phyloP scores from a whole-genome alignment of 1,140 invertebrate species.

The Halyomorpha halys region DNA sequence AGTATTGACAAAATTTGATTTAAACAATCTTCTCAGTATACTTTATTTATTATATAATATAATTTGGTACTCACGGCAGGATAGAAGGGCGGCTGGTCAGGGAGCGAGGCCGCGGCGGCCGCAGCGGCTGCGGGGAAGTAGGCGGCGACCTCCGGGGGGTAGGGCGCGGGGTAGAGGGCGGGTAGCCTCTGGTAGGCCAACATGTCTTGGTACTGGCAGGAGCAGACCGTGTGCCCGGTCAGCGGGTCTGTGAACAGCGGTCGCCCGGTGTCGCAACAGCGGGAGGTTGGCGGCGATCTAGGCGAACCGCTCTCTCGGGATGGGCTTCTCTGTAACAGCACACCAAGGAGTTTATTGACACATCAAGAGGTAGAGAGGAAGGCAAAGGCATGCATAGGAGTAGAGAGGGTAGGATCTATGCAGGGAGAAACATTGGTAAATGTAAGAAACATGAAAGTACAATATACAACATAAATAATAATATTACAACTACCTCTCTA shows the following conservation, averaged over 20 bases:
- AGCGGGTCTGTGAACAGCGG: constrained; percentile 85
- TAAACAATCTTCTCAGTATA: too few relatives aligned
- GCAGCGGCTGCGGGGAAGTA: constrained; percentile 59
- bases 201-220: constrained; percentile 58
- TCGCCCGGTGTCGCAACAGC: constrained; percentile 84
- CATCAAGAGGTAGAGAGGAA: too few relatives aligned
- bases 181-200: constrained; percentile 51
- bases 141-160: constrained; percentile 54
- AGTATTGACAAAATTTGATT: too few relatives aligned
- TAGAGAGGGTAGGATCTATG: too few relatives aligned
- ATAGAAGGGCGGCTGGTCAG: constrained; percentile 72
- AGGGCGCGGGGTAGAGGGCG: constrained; percentile 52
- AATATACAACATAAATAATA: too few relatives aligned
- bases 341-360: too few relatives aligned
- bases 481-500: too few relatives aligned
- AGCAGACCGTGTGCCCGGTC: constrained; percentile 84
- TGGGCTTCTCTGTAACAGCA: constrained; percentile 18
- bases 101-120: constrained; percentile 15
- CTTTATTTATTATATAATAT: neutral
- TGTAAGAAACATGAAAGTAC: too few relatives aligned
- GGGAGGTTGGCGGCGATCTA: constrained; percentile 35
- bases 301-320: constrained; percentile 18
- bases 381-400: too few relatives aligned
- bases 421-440: too few relatives aligned
- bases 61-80: constrained; percentile 54